A percentile compares a stretch with the other conserved stretches of the same genome.
Conservation (phyloP, 2,888 invertebrate species). For the Synergus laeviventris region DNA sequence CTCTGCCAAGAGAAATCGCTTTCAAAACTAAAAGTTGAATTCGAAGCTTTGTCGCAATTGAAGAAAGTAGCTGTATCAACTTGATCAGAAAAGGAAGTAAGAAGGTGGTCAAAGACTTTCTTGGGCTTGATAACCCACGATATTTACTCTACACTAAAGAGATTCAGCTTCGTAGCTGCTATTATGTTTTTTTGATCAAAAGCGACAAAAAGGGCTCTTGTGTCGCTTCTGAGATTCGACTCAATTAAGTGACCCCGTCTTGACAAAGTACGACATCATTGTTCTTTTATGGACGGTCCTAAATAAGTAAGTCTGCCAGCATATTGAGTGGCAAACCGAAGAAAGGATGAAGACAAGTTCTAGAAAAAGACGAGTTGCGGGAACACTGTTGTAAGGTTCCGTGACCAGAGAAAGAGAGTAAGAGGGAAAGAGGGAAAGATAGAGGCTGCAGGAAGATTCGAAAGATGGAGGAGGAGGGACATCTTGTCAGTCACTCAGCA, state of each 20-base stretch:
- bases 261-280: conserved; percentile 74
- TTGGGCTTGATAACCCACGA: not conserved
- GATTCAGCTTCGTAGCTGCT: not conserved
- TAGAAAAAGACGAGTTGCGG: conserved; percentile 45
- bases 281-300: conserved; percentile 68
- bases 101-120: not conserved
- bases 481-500: conserved; percentile 65
- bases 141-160: not conserved
- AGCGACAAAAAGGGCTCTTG: conserved; percentile 18
- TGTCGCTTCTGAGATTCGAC: conserved; percentile 66
- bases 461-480: conserved; percentile 53
- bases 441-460: conserved; percentile 40
- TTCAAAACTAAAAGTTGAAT: not conserved
- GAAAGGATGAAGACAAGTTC: conserved; percentile 64
- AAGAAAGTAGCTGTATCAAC: not conserved
- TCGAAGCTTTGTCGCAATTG: not conserved
- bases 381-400: conserved; percentile 41
- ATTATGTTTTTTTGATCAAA: conserved; percentile 6
- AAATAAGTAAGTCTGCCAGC: conserved; percentile 67
- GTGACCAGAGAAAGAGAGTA: conserved; percentile 36
- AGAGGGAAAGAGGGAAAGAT: conserved; percentile 34
- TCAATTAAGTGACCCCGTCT: conserved; percentile 69
- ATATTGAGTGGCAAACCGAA: conserved; percentile 64
- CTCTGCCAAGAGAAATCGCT: not conserved
- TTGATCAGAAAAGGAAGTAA: not conserved